Evolutionary conservation across 2,113 vertebrate genomes (phyloP), one percentile per base, ranked within the genome.

Genomic region (Peromyscus maniculatus): DNA sequence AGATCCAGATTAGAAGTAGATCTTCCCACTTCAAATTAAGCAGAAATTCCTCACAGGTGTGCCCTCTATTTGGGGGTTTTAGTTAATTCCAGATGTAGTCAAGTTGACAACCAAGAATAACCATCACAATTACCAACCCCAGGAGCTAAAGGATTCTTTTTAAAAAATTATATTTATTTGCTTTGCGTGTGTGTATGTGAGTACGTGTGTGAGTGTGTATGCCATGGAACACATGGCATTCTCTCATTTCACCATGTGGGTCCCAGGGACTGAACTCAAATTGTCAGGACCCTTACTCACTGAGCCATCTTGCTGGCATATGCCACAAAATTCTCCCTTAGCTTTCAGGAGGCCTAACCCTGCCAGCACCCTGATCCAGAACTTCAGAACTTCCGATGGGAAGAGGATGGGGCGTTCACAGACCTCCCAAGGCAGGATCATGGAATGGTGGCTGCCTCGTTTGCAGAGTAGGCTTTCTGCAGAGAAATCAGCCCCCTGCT

Each of bases 381-480:
- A 57, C 57, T 43, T 87, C 15, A 43, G 19, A 39, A 16, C 57
- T 43, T 64, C 13, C 24, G 5, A 8, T 13, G 33, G 82, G 21
- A 64, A 59, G n/a, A 71, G 72, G 36, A 62, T 36, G 15, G 24
- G 57, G 43, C 0, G 0, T 17, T 31, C 22, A 9, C 3, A 1
- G 0, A 1, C 24, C 77, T 71, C 28, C 62, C 1, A 72, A 28
- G 28, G 28, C 26, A 3, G 22, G 21, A 39, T 2, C 43, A 26
- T 24, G 72, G n/a, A 10, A 28, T 9, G 33, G 39, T 31, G 43
- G 49, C 7, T 71, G 26, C n/a, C 7, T 3, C 0, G 5, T 36
- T 9, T 57, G 1, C 31, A 26, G 33, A 57, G 4, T 9, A 8
- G 19, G 26, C 36, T 71, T 96, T 52, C 88, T 67, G 19, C 31